phyloP scores from a whole-genome alignment of 2,888 invertebrate species.

The Subacronicta megacephala region DNA sequence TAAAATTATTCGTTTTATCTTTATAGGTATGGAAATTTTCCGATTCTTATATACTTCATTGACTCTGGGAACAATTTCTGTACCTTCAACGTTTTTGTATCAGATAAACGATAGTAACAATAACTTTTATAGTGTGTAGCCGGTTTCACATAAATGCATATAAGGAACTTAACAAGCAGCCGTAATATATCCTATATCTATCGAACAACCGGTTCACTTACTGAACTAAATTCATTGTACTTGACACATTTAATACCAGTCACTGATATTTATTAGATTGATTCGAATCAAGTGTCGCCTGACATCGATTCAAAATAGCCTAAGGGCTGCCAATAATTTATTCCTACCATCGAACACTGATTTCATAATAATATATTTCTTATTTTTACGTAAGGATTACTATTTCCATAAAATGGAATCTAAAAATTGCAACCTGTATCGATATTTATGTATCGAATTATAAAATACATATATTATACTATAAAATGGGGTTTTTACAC shows the following conservation, averaged over 20 bases:
- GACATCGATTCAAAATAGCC: constrained; percentile 17
- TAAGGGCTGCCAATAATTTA: constrained; percentile 11
- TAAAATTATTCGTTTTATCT: too few species aligned
- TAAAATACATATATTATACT: constrained; percentile 42
- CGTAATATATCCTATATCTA: constrained; percentile 58
- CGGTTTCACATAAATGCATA: constrained; percentile 73
- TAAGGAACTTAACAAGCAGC: constrained; percentile 73
- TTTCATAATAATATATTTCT: constrained; percentile 21
- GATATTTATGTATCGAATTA: constrained; percentile 40
- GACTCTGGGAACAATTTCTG: not conserved
- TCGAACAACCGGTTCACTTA: constrained; percentile 69
- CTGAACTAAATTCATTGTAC: constrained; percentile 73
- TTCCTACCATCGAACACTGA: constrained; percentile 28
- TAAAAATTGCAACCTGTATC: constrained; percentile 42
- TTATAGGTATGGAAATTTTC: too few species aligned
- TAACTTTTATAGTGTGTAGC: constrained; percentile 45
- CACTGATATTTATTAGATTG: constrained; percentile 25
- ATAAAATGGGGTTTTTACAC: constrained; percentile 50
- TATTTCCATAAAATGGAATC: constrained; percentile 51
- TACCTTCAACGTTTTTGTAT: not conserved
- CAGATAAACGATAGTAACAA: not conserved
- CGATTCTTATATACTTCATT: not conserved
- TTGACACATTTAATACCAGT: constrained; percentile 55
- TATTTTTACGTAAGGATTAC: constrained; percentile 33
- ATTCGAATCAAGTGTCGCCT: constrained; percentile 17